These are phyloP conservation scores for Pyrgus malvae DNA, from an alignment of 2,888 invertebrate species.

Conservation along the genomic window DNA sequence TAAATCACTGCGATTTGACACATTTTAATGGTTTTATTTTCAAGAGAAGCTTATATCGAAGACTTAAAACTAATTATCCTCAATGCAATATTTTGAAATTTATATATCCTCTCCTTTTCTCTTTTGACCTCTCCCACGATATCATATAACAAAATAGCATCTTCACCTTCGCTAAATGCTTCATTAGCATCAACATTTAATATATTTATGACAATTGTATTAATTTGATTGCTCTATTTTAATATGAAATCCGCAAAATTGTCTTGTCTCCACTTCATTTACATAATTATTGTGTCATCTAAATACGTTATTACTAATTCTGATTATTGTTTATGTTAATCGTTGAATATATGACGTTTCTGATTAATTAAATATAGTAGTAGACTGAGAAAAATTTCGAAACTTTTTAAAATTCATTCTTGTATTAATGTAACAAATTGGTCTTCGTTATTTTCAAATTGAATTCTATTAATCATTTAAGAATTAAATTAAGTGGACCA, in stretches of 20 bases:
- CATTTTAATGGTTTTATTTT: no score
- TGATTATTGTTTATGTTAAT: constrained; percentile 3
- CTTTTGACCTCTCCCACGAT: constrained; percentile 4
- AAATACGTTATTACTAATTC: background rate
- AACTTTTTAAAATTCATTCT: no score
- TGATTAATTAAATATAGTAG: background rate
- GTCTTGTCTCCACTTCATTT: constrained; percentile 8
- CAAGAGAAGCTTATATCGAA: no score
- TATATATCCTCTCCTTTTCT: background rate
- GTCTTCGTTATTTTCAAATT: no score
- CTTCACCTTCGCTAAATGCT: constrained; percentile 5
- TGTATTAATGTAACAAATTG: no score
- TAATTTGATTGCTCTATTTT: constrained; percentile 21
- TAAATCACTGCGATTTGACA: no score
- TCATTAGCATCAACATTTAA: constrained; percentile 13
- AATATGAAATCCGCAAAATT: constrained; percentile 10
- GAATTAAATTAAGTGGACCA: no score
- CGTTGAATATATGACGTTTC: constrained; percentile 9
- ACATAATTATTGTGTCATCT: constrained; percentile 1
- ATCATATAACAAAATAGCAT: background rate
- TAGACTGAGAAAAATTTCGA: no score
- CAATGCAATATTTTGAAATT: constrained; percentile 2
- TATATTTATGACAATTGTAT: constrained; percentile 10
- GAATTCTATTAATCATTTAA: no score
- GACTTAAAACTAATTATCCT: background rate